These are phyloP conservation scores for Drosophila micromelanica DNA, from an alignment of 1,140 invertebrate species.

Conservation along the genomic window DNA sequence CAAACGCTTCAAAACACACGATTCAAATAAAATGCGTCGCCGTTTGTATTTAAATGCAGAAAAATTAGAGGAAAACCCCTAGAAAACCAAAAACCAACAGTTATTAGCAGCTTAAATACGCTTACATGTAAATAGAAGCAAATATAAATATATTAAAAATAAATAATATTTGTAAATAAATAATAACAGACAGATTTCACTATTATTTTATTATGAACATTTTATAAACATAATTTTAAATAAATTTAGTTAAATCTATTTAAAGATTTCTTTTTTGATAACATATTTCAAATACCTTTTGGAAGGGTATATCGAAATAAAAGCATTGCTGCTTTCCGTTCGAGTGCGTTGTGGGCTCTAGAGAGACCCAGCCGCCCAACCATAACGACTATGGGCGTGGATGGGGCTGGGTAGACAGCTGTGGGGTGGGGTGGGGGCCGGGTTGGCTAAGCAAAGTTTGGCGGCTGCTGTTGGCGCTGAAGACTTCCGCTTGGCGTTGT, in stretches of 20 bases:
- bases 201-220: no score
- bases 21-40: constrained; percentile 61
- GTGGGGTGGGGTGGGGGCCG: not conserved
- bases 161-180: no score
- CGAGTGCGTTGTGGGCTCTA: constrained; percentile 48
- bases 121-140: no score
- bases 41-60: constrained; percentile 29
- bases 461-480: constrained; percentile 30
- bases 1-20: constrained; percentile 67
- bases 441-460: not conserved
- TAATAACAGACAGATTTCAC: no score
- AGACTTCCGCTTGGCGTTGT: constrained; percentile 42
- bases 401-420: not conserved
- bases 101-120: no score
- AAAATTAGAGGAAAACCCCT: constrained; percentile 9
- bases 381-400: constrained; percentile 52
- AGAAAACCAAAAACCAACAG: constrained; percentile 6
- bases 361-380: constrained; percentile 58
- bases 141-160: no score
- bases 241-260: no score
- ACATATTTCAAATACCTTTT: no score
- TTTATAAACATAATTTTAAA: no score
- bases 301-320: constrained; percentile 3
- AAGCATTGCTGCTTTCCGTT: constrained; percentile 63
- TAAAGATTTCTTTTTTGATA: no score